Base-by-base conservation (phyloP, 2,113 vertebrate species). In the Synchiropus splendidus region DNA sequence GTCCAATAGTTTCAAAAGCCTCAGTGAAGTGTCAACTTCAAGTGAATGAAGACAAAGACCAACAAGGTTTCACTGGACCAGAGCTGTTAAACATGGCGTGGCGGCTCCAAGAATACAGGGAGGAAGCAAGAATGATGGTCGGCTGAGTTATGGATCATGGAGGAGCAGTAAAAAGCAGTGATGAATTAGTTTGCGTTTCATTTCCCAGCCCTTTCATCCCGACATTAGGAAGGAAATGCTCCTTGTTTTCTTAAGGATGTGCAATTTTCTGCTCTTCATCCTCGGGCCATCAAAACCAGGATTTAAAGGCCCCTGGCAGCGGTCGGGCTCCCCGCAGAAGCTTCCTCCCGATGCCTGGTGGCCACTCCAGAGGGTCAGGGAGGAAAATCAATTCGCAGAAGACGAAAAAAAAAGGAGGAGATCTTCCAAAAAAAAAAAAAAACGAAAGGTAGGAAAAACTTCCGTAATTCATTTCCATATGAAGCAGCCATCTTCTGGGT, bases 211-310 rank as follows among this genome's bases (percentile, higher is more conserved):
- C 72, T 70, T 75, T 72, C 66, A 67, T 79, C 85, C 82, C 87
- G 87, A 90, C 86, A 87, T 56, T 54, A 74, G 82, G 84, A 91
- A 91, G 87, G 90, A 93, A 92, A 92, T 89, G 84, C 86, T 81
- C 58, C 70, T 74, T 92, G 85, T 92, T 95, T 94, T 90, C 85
- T 87, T 91, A 87, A 87, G 88, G 87, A 92, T 92, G 88, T 90
- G 86, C 86, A 89, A 89, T 91, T 90, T 94, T 92, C 88, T 87
- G 83, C 87, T 89, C 86, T 87, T 90, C 88, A 89, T 91, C 85
- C 79, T 87, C 85, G 88, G 81, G 84, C 85, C 84, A 85, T 72
- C 87, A 88, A 85, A 86, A 75, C 50, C 79, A 82, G 87, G 85
- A 84, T 87, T 89, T 88, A 88, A 63, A 82, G 84, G 72, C 83